A percentile compares a stretch with the other conserved stretches of the same genome.
These are phyloP conservation scores for Laothoe populi DNA, from an alignment of 2,888 invertebrate species.

Conservation along the genomic window DNA sequence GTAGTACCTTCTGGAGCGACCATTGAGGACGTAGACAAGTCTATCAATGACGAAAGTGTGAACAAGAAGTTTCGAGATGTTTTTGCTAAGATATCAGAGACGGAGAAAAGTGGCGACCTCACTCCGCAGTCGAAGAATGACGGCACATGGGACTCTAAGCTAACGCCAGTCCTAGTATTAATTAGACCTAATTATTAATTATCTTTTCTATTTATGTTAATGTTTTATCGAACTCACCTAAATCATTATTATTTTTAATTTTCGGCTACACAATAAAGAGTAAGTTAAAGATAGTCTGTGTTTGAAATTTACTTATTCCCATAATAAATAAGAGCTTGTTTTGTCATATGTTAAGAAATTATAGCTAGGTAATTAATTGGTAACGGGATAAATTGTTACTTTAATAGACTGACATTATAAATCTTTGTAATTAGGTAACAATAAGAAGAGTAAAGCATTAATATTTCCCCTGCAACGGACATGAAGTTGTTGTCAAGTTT, in stretches of 20 bases:
- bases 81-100: slow-evolving; percentile 63
- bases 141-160: slow-evolving; percentile 68
- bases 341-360: too few species aligned
- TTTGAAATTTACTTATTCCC: background rate
- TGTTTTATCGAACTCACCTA: background rate
- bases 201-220: slow-evolving; percentile 13
- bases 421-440: too few species aligned
- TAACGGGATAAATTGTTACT: too few species aligned
- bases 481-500: too few species aligned
- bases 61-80: slow-evolving; percentile 63
- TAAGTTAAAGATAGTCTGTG: background rate
- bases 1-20: slow-evolving; percentile 61
- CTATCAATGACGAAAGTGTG: slow-evolving; percentile 51
- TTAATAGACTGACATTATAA: too few species aligned
- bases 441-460: too few species aligned
- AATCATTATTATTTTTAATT: background rate
- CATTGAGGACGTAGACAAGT: slow-evolving; percentile 60
- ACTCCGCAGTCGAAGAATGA: slow-evolving; percentile 61
- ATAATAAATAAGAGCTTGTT: too few species aligned
- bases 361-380: too few species aligned
- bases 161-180: slow-evolving; percentile 67
- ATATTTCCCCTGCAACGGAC: too few species aligned
- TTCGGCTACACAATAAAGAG: slow-evolving; percentile 1
- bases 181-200: slow-evolving; percentile 59
- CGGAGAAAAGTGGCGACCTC: slow-evolving; percentile 62